Conservation (phyloP, 2,113 vertebrate genomes). For the Romanogobio albipinnatus region DNA sequence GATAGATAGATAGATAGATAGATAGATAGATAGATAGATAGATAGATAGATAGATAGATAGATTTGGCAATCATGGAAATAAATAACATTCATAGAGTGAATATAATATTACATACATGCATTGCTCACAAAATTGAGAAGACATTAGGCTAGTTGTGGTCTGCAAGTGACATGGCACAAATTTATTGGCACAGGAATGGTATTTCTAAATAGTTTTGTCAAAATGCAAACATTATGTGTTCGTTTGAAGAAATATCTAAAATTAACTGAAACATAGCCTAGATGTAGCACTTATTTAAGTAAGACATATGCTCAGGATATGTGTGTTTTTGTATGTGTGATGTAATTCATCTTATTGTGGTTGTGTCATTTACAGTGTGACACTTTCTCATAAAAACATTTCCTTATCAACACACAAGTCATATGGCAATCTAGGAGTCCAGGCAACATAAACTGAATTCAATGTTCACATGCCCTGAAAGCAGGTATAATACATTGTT, state of each 20-base stretch:
- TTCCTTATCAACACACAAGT: slow-evolving; percentile 1
- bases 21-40: too few species aligned
- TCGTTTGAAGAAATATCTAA: slow-evolving; percentile 30
- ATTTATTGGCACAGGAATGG: slow-evolving; percentile 66
- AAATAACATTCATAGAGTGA: too few species aligned
- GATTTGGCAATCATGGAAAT: too few species aligned
- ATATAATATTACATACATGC: background rate
- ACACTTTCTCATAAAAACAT: slow-evolving; percentile 20
- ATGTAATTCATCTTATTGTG: slow-evolving; percentile 5
- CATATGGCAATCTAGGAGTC: slow-evolving; percentile 15
- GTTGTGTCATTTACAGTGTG: slow-evolving; percentile 39
- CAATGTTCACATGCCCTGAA: slow-evolving; percentile 38
- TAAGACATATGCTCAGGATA: slow-evolving; percentile 27
- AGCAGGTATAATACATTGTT: slow-evolving; percentile 51
- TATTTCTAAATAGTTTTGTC: slow-evolving; percentile 73
- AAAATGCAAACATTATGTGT: slow-evolving; percentile 63
- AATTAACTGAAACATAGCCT: slow-evolving; percentile 23
- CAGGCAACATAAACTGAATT: slow-evolving; percentile 63
- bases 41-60: too few species aligned
- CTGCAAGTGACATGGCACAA: slow-evolving; percentile 44
- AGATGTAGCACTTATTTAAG: slow-evolving; percentile 2
- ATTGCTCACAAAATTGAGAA: slow-evolving; percentile 5
- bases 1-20: too few species aligned
- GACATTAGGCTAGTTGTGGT: background rate
- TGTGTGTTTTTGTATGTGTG: slow-evolving; percentile 12